phyloP scores from a whole-genome alignment of 2,797 vertebrate genomes.

The Gymnocypris eckloni region DNA sequence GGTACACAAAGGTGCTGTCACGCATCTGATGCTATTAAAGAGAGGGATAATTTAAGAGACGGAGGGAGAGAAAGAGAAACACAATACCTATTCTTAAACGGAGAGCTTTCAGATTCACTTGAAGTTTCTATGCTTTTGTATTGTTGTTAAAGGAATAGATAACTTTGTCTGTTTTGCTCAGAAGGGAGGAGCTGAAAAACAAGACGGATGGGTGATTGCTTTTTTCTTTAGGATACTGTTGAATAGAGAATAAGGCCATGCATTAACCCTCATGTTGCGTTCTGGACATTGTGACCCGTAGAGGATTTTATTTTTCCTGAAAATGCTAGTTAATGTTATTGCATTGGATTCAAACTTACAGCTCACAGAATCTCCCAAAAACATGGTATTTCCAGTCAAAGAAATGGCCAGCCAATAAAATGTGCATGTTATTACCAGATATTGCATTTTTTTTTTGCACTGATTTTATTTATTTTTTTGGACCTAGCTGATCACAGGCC shows the following conservation, averaged over 20 bases:
- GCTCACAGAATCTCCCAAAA: no score
- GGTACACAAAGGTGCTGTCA: slow-evolving; percentile 61
- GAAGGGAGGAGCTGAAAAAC: not conserved
- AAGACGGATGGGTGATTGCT: not conserved
- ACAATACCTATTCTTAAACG: slow-evolving; percentile 25
- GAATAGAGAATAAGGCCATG: not conserved
- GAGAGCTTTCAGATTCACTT: slow-evolving; percentile 21
- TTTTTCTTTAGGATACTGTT: not conserved
- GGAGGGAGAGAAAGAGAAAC: slow-evolving; percentile 23
- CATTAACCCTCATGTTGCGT: not conserved
- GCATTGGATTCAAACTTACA: not conserved
- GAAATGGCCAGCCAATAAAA: no score
- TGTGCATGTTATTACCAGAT: no score
- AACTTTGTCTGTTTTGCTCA: not conserved
- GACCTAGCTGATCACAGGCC: not conserved
- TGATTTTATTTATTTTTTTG: not conserved
- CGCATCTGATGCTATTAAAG: slow-evolving; percentile 57
- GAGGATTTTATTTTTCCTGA: not conserved
- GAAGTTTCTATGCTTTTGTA: not conserved
- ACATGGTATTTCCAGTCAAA: no score
- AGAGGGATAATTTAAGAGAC: slow-evolving; percentile 57
- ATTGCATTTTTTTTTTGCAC: not conserved
- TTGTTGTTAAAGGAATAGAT: not conserved
- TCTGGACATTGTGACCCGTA: not conserved
- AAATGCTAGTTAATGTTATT: not conserved